Conservation (phyloP, 2,113 vertebrate genomes). For the Phalacrocorax carbo region DNA sequence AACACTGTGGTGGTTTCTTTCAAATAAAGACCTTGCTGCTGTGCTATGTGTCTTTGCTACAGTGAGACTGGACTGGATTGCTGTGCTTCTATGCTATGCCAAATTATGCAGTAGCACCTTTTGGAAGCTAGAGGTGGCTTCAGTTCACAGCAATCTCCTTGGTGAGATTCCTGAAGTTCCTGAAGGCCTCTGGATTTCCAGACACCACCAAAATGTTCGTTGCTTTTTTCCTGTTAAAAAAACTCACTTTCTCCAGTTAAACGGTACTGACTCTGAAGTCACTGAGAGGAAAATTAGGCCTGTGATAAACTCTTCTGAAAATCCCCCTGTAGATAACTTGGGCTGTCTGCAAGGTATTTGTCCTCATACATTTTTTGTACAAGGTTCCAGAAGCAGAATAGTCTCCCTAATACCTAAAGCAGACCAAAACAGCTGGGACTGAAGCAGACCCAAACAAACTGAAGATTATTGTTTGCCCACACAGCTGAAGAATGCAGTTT, state of each 20-base stretch:
- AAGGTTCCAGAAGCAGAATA: neutral
- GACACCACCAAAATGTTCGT: neutral
- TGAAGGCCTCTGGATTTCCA: neutral
- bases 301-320: neutral
- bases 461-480: neutral
- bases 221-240: neutral
- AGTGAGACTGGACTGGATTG: neutral
- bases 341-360: neutral
- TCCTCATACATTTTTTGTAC: neutral
- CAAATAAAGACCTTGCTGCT: neutral
- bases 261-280: neutral
- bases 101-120: neutral
- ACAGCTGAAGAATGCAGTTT: neutral
- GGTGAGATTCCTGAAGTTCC: neutral
- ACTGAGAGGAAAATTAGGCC: neutral
- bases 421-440: too few relatives aligned
- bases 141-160: neutral
- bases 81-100: neutral
- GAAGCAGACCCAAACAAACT: neutral
- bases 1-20: neutral
- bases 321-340: neutral
- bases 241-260: neutral
- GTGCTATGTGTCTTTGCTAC: neutral
- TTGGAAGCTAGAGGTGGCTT: neutral
- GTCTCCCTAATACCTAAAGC: neutral